These are phyloP conservation scores for Clostera curtula DNA, from an alignment of 2,888 invertebrate species.

Conservation along the genomic window DNA sequence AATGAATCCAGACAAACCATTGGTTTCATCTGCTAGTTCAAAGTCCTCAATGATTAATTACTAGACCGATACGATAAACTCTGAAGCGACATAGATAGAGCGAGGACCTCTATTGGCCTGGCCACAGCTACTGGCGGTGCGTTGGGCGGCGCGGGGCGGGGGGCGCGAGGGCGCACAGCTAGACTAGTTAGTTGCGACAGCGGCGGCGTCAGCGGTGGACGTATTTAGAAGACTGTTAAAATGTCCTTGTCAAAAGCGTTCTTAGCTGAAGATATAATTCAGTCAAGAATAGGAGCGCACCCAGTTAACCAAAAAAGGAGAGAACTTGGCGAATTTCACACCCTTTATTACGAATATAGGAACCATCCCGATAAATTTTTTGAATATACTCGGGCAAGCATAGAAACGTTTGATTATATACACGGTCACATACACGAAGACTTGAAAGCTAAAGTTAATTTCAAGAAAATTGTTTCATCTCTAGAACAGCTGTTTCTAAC, in stretches of 20 bases:
- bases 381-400: slow-evolving; percentile 3
- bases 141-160: neutral
- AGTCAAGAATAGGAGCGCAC: slow-evolving; percentile 11
- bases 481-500: slow-evolving; percentile 1
- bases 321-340: slow-evolving; percentile 14
- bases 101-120: neutral
- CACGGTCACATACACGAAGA: neutral
- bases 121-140: neutral
- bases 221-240: neutral
- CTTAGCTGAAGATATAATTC: slow-evolving; percentile 10
- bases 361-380: slow-evolving; percentile 1
- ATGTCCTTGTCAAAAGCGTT: slow-evolving; percentile 3
- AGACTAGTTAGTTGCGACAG: neutral
- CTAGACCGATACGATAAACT: too few relatives aligned
- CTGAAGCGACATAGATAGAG: too few relatives aligned
- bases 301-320: slow-evolving; percentile 12
- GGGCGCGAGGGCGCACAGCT: neutral
- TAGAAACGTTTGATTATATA: slow-evolving; percentile 2
- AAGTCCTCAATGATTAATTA: too few relatives aligned
- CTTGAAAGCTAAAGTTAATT: neutral
- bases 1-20: too few relatives aligned
- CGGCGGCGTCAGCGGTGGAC: neutral
- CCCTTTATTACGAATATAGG: slow-evolving; percentile 5
- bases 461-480: neutral
- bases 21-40: too few relatives aligned